Base-by-base conservation (phyloP, 1,140 invertebrate species). In the Solen grandis region DNA sequence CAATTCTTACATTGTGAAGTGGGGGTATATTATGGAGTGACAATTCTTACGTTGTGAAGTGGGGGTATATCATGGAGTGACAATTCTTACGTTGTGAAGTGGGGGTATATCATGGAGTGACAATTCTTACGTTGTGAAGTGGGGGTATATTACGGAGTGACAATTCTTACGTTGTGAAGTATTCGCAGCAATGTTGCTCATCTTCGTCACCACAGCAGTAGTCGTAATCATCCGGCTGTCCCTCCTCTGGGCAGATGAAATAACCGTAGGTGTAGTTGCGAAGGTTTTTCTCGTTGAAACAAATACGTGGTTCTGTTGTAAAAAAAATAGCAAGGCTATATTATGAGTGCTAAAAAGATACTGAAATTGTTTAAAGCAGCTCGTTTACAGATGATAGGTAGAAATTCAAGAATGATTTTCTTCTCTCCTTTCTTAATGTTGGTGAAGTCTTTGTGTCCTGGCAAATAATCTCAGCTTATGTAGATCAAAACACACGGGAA, bases 181-280 rank as follows among this genome's bases (percentile, higher is more conserved):
- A n/a, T n/a, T n/a, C n/a, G 22, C 76, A 79, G 14, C 76, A 79
- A 33, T 22, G 57, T 41, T 79, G 65, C 35, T 79, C 76, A 70
- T 50, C 54, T 19, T 13, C 10, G 16, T 38, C 31, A 27, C 76
- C 76, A 69, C 76, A 79, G 36, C 76, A 79, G n/a, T 70, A 68
- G 4, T 68, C 65, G 19, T 33, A 41, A 16, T 36, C 36, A 52
- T 79, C 76, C 27, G 29, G 50, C 38, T 69, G 33, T 33, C 33
- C 19, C 8, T 27, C 19, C 36, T 69, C 66, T 0, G 76, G 76
- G 52, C 76, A 79, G 5, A 79, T 50, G 36, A 79, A 79, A 50
- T 79, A 79, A 10, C 76, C 76, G 22, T 46, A 70, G n/a, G 76
- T 79, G 8, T 36, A 36, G 35, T 79, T 79, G 10, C 57, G 33